Percentiles rank a stretch among this genome's conserved stretches.
Evolutionary conservation across 64 coral and sea anemone genomes (phyloP).

Genomic region (Stichodactyla helianthus): DNA sequence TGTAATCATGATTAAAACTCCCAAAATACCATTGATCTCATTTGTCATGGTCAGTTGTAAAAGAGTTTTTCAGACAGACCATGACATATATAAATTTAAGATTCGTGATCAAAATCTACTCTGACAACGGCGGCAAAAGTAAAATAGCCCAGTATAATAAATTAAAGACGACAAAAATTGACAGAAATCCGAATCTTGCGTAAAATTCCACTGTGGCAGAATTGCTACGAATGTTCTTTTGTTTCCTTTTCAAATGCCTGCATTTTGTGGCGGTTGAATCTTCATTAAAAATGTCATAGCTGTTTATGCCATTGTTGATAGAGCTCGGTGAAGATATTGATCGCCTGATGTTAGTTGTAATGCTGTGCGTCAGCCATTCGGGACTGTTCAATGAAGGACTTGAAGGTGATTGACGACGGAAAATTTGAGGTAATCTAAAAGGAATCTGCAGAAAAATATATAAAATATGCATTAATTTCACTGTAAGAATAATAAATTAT

Average conservation of each 20-base stretch:
- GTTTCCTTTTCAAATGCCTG: conserved; percentile 1
- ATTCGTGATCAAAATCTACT: neutral
- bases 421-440: neutral
- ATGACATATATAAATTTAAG: too few species aligned
- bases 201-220: neutral
- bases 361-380: neutral
- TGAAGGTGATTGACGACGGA: neutral
- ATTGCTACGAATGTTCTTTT: neutral
- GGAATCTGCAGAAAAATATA: neutral
- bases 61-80: too few species aligned
- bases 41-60: too few species aligned
- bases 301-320: neutral
- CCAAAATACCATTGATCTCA: too few species aligned
- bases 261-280: neutral
- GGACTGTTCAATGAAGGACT: neutral
- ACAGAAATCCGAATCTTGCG: conserved; percentile 27
- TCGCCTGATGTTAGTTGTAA: neutral
- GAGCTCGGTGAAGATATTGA: neutral
- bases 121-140: neutral
- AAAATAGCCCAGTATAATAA: conserved; percentile 20
- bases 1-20: too few species aligned
- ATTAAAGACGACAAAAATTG: conserved; percentile 33
- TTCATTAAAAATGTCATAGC: neutral
- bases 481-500: neutral
- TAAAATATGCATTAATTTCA: neutral